phyloP scores from a whole-genome alignment of 1,140 invertebrate species.

The Phymastichus coffea region DNA sequence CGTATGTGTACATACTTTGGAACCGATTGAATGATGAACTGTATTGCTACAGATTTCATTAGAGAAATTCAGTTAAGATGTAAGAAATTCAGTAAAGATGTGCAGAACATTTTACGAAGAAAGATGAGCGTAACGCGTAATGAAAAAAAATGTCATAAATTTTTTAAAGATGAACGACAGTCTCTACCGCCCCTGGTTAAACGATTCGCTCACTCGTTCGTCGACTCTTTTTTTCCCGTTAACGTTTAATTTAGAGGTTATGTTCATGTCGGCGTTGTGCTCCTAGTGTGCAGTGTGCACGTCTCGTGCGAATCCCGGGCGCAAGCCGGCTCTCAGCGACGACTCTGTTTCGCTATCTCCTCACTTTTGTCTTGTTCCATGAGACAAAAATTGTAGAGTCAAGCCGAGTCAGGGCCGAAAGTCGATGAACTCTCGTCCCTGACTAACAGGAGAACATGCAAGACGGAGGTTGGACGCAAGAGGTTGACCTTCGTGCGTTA shows the following conservation, averaged over 20 bases:
- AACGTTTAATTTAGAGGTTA: slow-evolving; percentile 19
- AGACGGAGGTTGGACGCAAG: slow-evolving; percentile 1
- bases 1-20: too few species aligned
- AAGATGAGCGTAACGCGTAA: background rate
- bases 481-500: background rate
- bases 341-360: background rate
- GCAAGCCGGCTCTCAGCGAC: background rate
- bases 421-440: background rate
- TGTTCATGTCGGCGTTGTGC: slow-evolving; percentile 15
- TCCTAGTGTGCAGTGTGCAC: slow-evolving; percentile 4
- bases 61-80: background rate
- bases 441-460: background rate
- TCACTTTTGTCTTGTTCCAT: too few species aligned
- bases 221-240: too few species aligned
- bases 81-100: background rate
- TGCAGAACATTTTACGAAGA: background rate
- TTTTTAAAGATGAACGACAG: background rate
- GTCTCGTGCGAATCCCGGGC: background rate
- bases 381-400: too few species aligned
- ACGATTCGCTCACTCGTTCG: too few species aligned
- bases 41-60: too few species aligned
- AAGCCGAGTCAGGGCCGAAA: background rate
- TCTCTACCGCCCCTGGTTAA: too few species aligned
- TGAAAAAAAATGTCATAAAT: background rate
- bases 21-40: too few species aligned